Evolutionary conservation across 2,113 vertebrate genomes (phyloP).

Genomic region (Carassius auratus): DNA sequence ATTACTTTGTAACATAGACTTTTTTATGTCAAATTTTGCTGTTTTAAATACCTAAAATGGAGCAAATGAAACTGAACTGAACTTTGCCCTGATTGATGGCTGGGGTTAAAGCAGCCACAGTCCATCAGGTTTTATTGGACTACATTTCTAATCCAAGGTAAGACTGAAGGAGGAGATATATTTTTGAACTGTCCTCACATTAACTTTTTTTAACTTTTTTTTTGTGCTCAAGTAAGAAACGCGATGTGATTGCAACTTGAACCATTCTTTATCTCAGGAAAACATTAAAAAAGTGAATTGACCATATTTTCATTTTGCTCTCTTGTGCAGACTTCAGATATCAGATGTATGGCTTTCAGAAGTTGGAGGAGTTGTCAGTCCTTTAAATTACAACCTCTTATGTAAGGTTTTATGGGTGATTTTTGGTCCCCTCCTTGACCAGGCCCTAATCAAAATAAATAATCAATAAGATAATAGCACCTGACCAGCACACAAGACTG

Average conservation of each 20-base stretch:
- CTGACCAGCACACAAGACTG: constrained; percentile 27
- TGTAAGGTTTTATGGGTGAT: constrained; percentile 50
- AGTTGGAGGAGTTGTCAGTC: background rate
- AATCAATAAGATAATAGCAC: constrained; percentile 56
- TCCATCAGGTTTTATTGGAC: background rate
- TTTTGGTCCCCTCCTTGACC: constrained; percentile 36
- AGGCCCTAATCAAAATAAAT: constrained; percentile 53
- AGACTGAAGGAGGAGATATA: constrained; percentile 5
- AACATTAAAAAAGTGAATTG: background rate
- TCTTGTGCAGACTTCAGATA: background rate
- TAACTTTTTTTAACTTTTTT: background rate
- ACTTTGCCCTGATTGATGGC: background rate
- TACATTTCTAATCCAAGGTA: background rate
- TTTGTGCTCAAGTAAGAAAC: background rate
- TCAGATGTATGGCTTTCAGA: background rate
- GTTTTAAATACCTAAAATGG: background rate
- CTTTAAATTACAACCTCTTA: constrained; percentile 30
- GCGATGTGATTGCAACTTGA: background rate
- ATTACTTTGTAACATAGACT: no score
- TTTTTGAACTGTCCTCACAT: background rate
- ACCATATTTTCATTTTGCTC: background rate
- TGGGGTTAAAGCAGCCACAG: background rate
- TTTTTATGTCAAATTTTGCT: no score
- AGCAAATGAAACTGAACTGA: background rate
- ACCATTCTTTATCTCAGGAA: background rate